Base-by-base conservation (phyloP, 2,797 vertebrate species). In the Falco naumanni region DNA sequence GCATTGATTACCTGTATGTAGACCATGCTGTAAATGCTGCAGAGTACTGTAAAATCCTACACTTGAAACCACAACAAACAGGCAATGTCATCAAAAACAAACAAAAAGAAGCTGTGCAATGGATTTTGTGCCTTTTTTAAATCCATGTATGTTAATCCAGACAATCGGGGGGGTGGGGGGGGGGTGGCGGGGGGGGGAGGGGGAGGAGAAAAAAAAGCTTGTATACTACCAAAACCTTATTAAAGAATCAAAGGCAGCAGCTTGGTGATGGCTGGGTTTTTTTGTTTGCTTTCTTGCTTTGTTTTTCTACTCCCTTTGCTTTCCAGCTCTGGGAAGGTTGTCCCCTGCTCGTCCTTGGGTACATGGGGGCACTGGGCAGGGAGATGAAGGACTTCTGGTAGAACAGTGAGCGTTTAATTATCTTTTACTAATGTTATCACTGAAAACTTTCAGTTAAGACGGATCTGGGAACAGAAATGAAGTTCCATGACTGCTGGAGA, bases 81-180 rank as follows among this genome's bases (percentile, higher is more conserved):
- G 98, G 98, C 98, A 98, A 96, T 93, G 98, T 98, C 97, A 98
- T 98, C 96, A 98, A 98, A 97, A 98, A 98, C 96, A 97, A 97
- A 96, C 17, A 45, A 96, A 97, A 96, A 78, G 94, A 97, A 96
- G 98, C 98, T 98, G 98, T 98, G 98, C 98, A 98, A 99, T 99
- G 99, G 98, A 98, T 99, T 99, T 98, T 99, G 99, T 99, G 99
- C 99, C 99, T 99, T 99, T 99, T 99, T 98, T 98, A 97, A 98
- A 99, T 99, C 98, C 98, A 98, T 99, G 98, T 99, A 98, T 99
- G 98, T 99, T 98, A 98, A 98, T 98, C 98, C 98, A 99, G 99
- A 99, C 99, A 99, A 99, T 99, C 99, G 98, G 98, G 8, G 41
- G 41, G 12, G 41, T 12, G 41, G 12, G 41, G 41, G 41, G 13